phyloP scores from a whole-genome alignment of 2,888 invertebrate species.

The Tinea semifulvella region DNA sequence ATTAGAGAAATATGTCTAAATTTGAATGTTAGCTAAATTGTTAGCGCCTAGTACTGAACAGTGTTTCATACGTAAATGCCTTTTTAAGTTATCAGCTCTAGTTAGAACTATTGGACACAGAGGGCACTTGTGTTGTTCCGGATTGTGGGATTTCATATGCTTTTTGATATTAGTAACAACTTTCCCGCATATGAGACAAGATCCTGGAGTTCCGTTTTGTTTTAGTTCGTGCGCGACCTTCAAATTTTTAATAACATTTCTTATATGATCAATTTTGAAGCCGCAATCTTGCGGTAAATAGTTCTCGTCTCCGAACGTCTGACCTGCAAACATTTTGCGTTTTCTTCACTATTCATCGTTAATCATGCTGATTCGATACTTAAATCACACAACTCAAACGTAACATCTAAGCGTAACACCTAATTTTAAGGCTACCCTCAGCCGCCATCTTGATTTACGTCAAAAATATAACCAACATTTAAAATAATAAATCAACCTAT shows the following conservation, averaged over 20 bases:
- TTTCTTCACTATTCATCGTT: conserved; percentile 29
- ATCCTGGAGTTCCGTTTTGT: conserved; percentile 48
- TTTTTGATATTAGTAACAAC: conserved; percentile 74
- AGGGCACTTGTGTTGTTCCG: conserved; percentile 70
- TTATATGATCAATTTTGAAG: conserved; percentile 44
- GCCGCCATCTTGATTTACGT: too few species aligned
- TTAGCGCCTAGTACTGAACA: conserved; percentile 44
- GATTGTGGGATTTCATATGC: conserved; percentile 72
- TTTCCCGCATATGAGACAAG: conserved; percentile 72
- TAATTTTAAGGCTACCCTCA: too few species aligned
- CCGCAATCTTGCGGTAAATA: conserved; percentile 44
- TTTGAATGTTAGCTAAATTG: conserved; percentile 48
- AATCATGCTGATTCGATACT: not conserved
- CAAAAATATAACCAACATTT: too few species aligned
- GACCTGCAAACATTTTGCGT: conserved; percentile 53
- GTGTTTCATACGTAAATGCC: conserved; percentile 72
- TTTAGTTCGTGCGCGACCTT: conserved; percentile 38
- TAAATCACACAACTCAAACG: not conserved
- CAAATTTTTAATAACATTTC: conserved; percentile 47
- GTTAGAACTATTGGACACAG: conserved; percentile 70
- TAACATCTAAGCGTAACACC: not conserved
- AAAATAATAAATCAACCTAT: too few species aligned
- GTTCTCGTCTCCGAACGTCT: conserved; percentile 57
- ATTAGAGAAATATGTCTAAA: conserved; percentile 19
- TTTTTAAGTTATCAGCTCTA: conserved; percentile 73